Evolutionary conservation across 2,888 invertebrate genomes (phyloP).

Genomic region (Cepaea hortensis): DNA sequence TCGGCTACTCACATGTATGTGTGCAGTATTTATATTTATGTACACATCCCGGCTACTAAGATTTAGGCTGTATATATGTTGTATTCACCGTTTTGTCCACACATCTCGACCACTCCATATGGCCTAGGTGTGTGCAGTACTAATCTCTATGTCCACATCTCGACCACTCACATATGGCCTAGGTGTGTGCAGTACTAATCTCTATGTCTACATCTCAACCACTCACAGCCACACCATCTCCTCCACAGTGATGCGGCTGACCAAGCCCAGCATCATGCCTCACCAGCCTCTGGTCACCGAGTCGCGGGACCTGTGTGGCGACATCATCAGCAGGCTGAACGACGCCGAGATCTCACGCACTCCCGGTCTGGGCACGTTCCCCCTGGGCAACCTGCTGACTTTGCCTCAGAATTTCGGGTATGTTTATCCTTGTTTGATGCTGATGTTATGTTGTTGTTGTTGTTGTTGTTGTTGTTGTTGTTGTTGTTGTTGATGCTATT

Average conservation of each 20-base stretch:
- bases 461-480: background rate
- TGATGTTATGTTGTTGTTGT: background rate
- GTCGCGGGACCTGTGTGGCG: slow-evolving; percentile 88
- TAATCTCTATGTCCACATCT: too few relatives aligned
- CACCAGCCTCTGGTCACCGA: slow-evolving; percentile 84
- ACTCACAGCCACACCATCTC: too few relatives aligned
- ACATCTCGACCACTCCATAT: too few relatives aligned
- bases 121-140: too few relatives aligned
- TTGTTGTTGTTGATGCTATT: background rate
- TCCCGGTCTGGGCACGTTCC: slow-evolving; percentile 81
- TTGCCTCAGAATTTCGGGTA: slow-evolving; percentile 97
- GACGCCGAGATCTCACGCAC: slow-evolving; percentile 91
- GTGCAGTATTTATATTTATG: too few relatives aligned
- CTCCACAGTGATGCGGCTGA: slow-evolving; percentile 90
- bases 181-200: too few relatives aligned
- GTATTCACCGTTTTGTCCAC: too few relatives aligned
- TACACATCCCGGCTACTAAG: too few relatives aligned
- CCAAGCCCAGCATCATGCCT: slow-evolving; percentile 91
- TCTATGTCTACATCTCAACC: too few relatives aligned
- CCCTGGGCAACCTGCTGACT: slow-evolving; percentile 92
- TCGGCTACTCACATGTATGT: too few relatives aligned
- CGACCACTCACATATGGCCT: too few relatives aligned
- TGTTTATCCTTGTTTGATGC: slow-evolving; percentile 51
- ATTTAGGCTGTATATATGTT: too few relatives aligned
- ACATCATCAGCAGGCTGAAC: slow-evolving; percentile 85